Percentiles rank a stretch among this genome's conserved stretches.
Conservation (phyloP, 2,113 vertebrate species). For the Leiothrix lutea region DNA sequence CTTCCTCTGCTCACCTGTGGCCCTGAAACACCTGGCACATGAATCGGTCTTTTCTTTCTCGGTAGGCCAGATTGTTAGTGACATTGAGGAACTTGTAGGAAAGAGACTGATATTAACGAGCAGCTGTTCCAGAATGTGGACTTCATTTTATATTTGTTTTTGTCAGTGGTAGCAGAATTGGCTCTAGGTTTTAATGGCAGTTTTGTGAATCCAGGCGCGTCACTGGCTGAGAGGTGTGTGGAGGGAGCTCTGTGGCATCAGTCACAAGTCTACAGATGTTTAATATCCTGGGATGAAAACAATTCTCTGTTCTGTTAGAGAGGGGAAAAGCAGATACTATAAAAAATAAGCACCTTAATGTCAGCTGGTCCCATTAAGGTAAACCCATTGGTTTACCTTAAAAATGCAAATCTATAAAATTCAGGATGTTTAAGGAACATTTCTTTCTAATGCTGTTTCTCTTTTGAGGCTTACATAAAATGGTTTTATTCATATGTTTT, state of each 20-base stretch:
- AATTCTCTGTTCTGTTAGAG: neutral
- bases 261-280: neutral
- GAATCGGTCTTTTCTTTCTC: rapidly evolving
- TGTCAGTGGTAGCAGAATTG: neutral
- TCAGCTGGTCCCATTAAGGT: neutral
- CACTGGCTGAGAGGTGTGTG: neutral
- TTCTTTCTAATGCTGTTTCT: neutral
- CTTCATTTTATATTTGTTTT: neutral
- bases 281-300: neutral
- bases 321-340: neutral
- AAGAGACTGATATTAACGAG: neutral
- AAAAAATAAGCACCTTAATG: neutral
- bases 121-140: neutral
- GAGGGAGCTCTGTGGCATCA: neutral
- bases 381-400: no score
- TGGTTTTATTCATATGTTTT: neutral
- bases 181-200: neutral
- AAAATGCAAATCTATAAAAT: neutral
- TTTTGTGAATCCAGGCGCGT: rapidly evolving
- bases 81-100: neutral
- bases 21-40: neutral
- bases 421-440: neutral
- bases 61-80: neutral
- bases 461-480: neutral
- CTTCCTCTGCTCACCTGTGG: neutral